A percentile compares a stretch with the other conserved stretches of the same genome.
phyloP scores from a whole-genome alignment of 35 echinoderm and acorn worm species.

The Lytechinus variegatus region DNA sequence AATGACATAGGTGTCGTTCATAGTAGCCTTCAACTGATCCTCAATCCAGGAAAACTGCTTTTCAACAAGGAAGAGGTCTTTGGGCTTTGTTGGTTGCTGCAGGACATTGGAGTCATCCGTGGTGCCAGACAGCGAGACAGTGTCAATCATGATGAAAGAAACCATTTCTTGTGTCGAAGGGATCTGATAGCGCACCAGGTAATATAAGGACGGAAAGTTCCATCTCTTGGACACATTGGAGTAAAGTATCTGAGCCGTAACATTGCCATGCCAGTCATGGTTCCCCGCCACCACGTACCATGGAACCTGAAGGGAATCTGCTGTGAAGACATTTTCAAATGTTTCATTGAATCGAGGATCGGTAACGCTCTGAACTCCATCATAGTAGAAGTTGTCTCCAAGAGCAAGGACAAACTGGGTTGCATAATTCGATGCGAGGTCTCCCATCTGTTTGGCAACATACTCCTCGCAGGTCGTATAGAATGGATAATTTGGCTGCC shows the following conservation, averaged over 20 bases:
- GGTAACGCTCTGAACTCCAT: conserved; percentile 79
- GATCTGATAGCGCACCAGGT: conserved; percentile 67
- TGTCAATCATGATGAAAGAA: conserved; percentile 91
- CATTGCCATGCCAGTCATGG: conserved; percentile 84
- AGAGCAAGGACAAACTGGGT: conserved; percentile 86
- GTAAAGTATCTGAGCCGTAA: conserved; percentile 80
- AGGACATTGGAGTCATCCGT: conserved; percentile 52
- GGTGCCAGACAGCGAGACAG: conserved; percentile 75
- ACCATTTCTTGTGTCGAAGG: conserved; percentile 69
- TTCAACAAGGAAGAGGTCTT: conserved; percentile 55
- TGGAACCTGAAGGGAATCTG: conserved; percentile 76
- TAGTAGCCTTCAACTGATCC: conserved; percentile 64
- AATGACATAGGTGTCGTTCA: conserved; percentile 79
- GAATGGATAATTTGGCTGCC: conserved; percentile 71
- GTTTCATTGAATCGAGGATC: conserved; percentile 67
- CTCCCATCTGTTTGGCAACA: conserved; percentile 80
- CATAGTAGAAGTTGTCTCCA: conserved; percentile 94
- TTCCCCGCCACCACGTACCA: conserved; percentile 94
- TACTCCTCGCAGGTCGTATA: conserved; percentile 66
- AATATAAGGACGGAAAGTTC: conserved; percentile 78
- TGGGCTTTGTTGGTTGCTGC: conserved; percentile 65
- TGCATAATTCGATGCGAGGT: conserved; percentile 50
- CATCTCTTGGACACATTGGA: conserved; percentile 85
- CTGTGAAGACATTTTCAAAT: conserved; percentile 83
- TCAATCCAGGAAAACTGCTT: conserved; percentile 88